Evolutionary conservation across 2,888 invertebrate species (phyloP).

Genomic region (Lithophane socia): DNA sequence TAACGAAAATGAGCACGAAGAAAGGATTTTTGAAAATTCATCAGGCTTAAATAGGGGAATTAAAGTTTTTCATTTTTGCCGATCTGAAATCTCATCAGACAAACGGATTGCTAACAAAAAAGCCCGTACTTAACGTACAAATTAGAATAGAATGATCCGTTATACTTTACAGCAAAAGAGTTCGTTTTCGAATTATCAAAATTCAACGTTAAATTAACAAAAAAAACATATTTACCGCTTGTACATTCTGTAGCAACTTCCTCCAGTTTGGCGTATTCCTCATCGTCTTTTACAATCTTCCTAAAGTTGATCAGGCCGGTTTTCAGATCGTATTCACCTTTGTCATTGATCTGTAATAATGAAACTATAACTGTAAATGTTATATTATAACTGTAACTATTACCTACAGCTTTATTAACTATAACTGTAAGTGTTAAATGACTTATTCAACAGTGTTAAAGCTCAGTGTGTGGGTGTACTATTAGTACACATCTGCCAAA

Average conservation of each 20-base stretch:
- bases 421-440: background rate
- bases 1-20: too few relatives aligned
- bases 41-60: too few relatives aligned
- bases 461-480: background rate
- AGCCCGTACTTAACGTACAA: too few relatives aligned
- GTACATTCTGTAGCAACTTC: conserved; percentile 8
- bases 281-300: conserved; percentile 11
- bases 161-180: too few relatives aligned
- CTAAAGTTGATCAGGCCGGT: conserved; percentile 19
- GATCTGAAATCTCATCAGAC: too few relatives aligned
- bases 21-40: too few relatives aligned
- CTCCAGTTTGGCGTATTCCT: conserved; percentile 10
- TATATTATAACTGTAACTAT: background rate
- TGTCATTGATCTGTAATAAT: conserved; percentile 11
- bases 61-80: too few relatives aligned
- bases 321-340: conserved; percentile 35
- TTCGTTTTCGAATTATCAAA: too few relatives aligned
- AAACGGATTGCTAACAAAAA: too few relatives aligned
- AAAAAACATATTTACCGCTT: conserved; percentile 12
- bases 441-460: background rate
- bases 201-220: background rate
- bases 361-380: background rate
- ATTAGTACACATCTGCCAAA: too few relatives aligned
- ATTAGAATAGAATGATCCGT: too few relatives aligned
- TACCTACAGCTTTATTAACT: too few relatives aligned